phyloP scores from a whole-genome alignment of 2,888 invertebrate genomes.

The Helicoverpa assulta region DNA sequence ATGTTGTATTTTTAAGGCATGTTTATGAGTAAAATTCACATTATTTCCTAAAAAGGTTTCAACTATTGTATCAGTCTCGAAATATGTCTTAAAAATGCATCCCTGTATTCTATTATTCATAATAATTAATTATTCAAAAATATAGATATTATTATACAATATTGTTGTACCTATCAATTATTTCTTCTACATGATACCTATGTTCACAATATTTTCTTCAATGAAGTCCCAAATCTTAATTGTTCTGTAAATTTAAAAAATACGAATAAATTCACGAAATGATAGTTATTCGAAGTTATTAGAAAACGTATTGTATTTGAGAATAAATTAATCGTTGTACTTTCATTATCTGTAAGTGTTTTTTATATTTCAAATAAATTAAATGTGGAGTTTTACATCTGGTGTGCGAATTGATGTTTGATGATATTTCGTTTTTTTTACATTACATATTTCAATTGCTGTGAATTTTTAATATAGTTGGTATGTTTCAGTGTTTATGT shows the following conservation, averaged over 20 bases:
- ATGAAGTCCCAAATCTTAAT: conserved; percentile 51
- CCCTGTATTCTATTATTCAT: conserved; percentile 45
- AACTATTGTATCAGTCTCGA: not conserved
- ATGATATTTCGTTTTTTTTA: conserved; percentile 44
- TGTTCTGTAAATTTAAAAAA: conserved; percentile 42
- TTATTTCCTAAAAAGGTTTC: not conserved
- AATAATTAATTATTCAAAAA: conserved; percentile 49
- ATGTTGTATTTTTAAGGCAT: conserved; percentile 49
- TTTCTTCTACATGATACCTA: conserved; percentile 56
- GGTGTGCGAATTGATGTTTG: conserved; percentile 45
- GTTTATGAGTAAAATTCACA: conserved; percentile 19
- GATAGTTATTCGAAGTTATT: conserved; percentile 47
- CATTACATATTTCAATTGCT: conserved; percentile 52
- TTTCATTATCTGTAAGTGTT: conserved; percentile 61
- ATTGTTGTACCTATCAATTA: conserved; percentile 61
- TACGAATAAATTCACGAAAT: conserved; percentile 21
- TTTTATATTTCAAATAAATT: conserved; percentile 52
- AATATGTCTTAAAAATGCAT: conserved; percentile 43
- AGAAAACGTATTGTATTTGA: conserved; percentile 38
- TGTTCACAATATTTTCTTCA: conserved; percentile 50
- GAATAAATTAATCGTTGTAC: conserved; percentile 47
- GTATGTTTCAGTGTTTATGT: conserved; percentile 47
- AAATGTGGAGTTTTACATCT: conserved; percentile 53
- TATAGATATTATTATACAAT: conserved; percentile 56
- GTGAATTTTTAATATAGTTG: conserved; percentile 54